Conservation (phyloP, 2,888 invertebrate species). For the Pinctada fucata region DNA sequence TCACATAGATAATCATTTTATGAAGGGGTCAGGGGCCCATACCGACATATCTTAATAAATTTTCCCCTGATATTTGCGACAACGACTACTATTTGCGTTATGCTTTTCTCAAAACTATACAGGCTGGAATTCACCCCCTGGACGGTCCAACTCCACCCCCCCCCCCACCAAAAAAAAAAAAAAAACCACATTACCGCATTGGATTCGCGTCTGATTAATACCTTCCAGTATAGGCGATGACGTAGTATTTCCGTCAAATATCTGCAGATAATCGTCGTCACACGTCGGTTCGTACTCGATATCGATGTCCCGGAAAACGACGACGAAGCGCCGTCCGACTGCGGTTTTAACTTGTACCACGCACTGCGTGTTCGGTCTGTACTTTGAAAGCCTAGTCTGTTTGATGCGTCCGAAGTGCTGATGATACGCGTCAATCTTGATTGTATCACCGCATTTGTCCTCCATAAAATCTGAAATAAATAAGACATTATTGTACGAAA, state of each 20-base stretch:
- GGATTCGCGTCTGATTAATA: constrained; percentile 12
- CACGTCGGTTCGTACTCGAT: constrained; percentile 52
- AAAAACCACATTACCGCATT: background rate
- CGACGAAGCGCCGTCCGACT: constrained; percentile 33
- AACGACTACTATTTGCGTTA: no score
- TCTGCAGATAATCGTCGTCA: constrained; percentile 51
- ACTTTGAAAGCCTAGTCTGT: constrained; percentile 44
- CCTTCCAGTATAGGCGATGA: constrained; percentile 38
- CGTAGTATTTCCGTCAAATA: constrained; percentile 11
- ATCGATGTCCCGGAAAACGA: constrained; percentile 51
- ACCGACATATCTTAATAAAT: no score
- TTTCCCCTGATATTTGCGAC: no score
- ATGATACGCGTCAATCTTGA: constrained; percentile 12
- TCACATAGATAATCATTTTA: no score
- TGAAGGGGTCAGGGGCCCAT: no score
- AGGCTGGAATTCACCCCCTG: no score
- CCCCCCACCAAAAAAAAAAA: background rate
- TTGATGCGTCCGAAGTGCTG: constrained; percentile 22
- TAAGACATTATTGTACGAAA: background rate
- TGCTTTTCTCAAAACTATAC: no score
- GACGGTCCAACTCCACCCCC: background rate
- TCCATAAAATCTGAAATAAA: constrained; percentile 22
- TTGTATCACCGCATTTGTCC: constrained; percentile 8
- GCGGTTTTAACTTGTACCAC: constrained; percentile 45
- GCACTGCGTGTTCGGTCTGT: constrained; percentile 48